Percentiles rank a stretch among this genome's conserved stretches.
Conservation (phyloP, 2,888 invertebrate genomes). For the Buathra laborator region DNA sequence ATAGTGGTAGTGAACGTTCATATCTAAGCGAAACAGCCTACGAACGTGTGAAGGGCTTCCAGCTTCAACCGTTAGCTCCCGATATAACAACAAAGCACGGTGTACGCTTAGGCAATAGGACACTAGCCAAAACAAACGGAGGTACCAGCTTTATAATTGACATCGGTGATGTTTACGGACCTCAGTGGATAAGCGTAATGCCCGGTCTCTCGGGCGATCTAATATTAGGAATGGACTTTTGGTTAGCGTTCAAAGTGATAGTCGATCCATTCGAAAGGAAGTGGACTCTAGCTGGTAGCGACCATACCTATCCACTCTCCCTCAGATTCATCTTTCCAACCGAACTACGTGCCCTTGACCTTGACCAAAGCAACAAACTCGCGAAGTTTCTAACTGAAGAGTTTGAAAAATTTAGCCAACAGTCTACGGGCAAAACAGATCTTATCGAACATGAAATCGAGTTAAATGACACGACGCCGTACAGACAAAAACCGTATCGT, state of each 20-base stretch:
- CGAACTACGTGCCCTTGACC: conserved; percentile 38
- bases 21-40: conserved; percentile 22
- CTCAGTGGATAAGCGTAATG: conserved; percentile 48
- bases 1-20: conserved; percentile 41
- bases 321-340: conserved; percentile 18
- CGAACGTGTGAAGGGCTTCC: conserved; percentile 22
- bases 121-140: conserved; percentile 16
- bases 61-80: neutral
- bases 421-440: conserved; percentile 56
- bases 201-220: conserved; percentile 23
- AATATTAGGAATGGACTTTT: conserved; percentile 55
- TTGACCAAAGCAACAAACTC: conserved; percentile 35
- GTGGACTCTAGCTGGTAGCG: conserved; percentile 52
- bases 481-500: conserved; percentile 60
- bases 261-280: conserved; percentile 35
- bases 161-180: conserved; percentile 26
- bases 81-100: conserved; percentile 19
- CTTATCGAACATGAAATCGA: conserved; percentile 56
- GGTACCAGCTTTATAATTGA: conserved; percentile 43
- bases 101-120: conserved; percentile 25
- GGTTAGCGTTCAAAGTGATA: conserved; percentile 48
- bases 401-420: conserved; percentile 52
- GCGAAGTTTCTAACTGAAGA: conserved; percentile 45
- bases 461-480: conserved; percentile 34
- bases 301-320: conserved; percentile 44